Conservation (phyloP, 2,888 invertebrate genomes). For the Pheosia gnoma region DNA sequence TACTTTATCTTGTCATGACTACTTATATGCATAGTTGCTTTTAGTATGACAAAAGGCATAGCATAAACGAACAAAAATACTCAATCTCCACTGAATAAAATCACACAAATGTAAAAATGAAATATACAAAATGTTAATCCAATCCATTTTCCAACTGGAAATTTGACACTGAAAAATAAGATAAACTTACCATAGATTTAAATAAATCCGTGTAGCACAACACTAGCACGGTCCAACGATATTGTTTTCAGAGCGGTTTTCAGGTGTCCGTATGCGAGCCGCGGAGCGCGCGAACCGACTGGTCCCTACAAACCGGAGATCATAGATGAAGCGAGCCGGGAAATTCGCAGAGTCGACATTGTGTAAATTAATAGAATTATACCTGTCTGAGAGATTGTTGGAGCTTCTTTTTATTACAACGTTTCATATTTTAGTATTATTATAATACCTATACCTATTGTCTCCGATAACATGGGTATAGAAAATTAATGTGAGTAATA, state of each 20-base stretch:
- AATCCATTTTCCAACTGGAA: not conserved
- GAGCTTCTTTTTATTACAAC: too few relatives aligned
- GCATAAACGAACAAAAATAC: too few relatives aligned
- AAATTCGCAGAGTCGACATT: conserved; percentile 35
- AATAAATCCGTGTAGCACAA: conserved; percentile 30
- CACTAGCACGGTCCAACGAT: conserved; percentile 28
- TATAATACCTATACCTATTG: too few relatives aligned
- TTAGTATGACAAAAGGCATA: too few relatives aligned
- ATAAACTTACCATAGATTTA: conserved; percentile 22
- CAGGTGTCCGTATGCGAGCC: conserved; percentile 45
- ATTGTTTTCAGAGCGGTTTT: conserved; percentile 37
- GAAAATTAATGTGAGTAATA: too few relatives aligned
- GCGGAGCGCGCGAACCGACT: conserved; percentile 50
- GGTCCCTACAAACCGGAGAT: conserved; percentile 42
- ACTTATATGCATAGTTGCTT: too few relatives aligned
- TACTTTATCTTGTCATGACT: too few relatives aligned
- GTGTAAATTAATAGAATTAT: conserved; percentile 23
- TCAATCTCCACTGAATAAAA: too few relatives aligned
- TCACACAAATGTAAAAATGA: not conserved
- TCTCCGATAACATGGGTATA: too few relatives aligned
- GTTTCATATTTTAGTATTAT: too few relatives aligned
- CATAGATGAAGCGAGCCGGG: conserved; percentile 45
- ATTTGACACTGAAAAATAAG: not conserved
- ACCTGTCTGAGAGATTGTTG: conserved; percentile 14
- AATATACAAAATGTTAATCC: not conserved